Base-by-base conservation (phyloP, 2,888 invertebrate genomes). In the Chrysolina oricalcia region DNA sequence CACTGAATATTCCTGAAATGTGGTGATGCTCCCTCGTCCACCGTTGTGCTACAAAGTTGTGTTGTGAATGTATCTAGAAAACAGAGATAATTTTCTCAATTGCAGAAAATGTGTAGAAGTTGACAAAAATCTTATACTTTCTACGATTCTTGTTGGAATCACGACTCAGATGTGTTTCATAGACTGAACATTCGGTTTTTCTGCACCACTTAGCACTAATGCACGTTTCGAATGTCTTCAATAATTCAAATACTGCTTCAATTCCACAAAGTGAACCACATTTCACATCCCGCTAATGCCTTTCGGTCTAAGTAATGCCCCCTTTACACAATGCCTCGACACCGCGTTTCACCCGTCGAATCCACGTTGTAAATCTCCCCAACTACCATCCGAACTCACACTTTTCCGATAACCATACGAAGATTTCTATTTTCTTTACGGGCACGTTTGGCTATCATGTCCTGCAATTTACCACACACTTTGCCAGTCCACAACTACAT, bases 391-490 rank as follows among this genome's bases (percentile, higher is more conserved):
- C 53, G 21, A 53, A 53, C 50, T 53, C 27, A n/a, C 27, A 59
- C 35, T 65, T 50, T 69, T 50, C 23, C 35, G 35, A 50, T 68
- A 69, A 69, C 69, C 68, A 63, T 63, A 67, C 53, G 67, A 71
- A 74, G 41, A 50, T 67, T 71, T 59, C 62, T 35, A 35, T 74
- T 56, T 74, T 71, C 53, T 48, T 71, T 73, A 71, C 66, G 70
- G 69, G 46, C 73, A 73, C 76, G 71, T 76, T 73, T 64, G 41
- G 35, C 68, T 71, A 74, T 74, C 74, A 53, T 77, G 74, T 65
- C 74, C 74, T 62, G 71, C 74, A 74, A 72, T 72, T 77, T 70
- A 66, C 74, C 76, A 74, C 74, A 74, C 74, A 69, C 72, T 74
- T 70, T 67, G 68, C 72, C 73, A 73, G 70, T 76, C 66, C 66